Evolutionary conservation across 2,888 invertebrate genomes (phyloP).

Genomic region (Clivina fossor): DNA sequence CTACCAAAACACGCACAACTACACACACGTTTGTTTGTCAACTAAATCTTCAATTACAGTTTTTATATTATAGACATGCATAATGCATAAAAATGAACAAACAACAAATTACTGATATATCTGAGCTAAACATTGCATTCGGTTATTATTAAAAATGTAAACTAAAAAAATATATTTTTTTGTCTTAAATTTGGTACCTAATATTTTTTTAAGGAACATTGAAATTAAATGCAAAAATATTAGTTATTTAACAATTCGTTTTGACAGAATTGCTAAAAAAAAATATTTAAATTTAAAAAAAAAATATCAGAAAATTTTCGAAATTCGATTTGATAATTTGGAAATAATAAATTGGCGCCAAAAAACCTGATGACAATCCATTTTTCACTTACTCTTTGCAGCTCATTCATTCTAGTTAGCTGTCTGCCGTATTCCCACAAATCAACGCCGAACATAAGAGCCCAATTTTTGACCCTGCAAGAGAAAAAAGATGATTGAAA

Average conservation of each 20-base stretch:
- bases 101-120: no score
- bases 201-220: neutral
- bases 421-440: slow-evolving; percentile 87
- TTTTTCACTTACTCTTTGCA: slow-evolving; percentile 73
- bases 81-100: no score
- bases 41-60: no score
- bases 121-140: no score
- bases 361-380: neutral
- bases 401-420: slow-evolving; percentile 85
- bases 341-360: slow-evolving; percentile 4
- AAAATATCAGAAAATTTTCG: slow-evolving; percentile 8
- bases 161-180: no score
- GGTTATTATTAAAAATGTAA: no score
- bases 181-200: neutral
- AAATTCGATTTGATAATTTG: neutral
- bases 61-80: no score
- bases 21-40: no score
- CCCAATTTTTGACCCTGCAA: slow-evolving; percentile 91
- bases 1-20: no score
- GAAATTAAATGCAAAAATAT: neutral
- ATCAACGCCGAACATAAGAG: slow-evolving; percentile 86
- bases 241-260: no score
- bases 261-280: neutral
- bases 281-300: slow-evolving; percentile 6
- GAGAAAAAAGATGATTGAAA: slow-evolving; percentile 43